Base-by-base conservation (phyloP, 2,797 vertebrate species). In the Coluber constrictor region DNA sequence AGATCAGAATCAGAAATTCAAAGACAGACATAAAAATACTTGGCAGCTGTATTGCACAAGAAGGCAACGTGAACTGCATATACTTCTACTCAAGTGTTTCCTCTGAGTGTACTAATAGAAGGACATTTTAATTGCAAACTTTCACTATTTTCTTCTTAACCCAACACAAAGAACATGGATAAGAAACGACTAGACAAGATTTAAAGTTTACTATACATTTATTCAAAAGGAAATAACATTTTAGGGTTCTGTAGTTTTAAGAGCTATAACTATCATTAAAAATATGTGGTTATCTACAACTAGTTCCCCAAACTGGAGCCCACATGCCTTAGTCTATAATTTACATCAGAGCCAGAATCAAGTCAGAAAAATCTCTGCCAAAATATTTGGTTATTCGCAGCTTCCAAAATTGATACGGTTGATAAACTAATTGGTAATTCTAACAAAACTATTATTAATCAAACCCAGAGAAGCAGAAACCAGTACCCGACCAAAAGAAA, bases 1-100 rank as follows among this genome's bases (percentile, higher is more conserved):
- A 99, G 98, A 99, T 98, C 98, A 95, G 96, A 95, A 97, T 98
- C 97, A 96, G 96, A 97, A 98, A 98, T 98, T 98, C 98, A 99
- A 98, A 98, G 98, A 98, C 98, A 96, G 97, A 98, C 98, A 98
- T 98, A 98, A 98, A 98, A 97, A 96, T 94, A 96, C 91, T 95
- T 90, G 97, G 95, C 97, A 97, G 96, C 95, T 96, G 93, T 93
- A 95, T 96, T 96, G 96, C 95, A 95, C 96, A 97, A 70, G 95
- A 93, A 91, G 60, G 92, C 94, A 95, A 94, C 90, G 95, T 94
- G 0, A 47, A 95, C 94, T 94, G 95, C 96, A 95, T 87, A 95
- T 96, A 96, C 94, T 96, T 95, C 93, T 90, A 96, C 92, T 93
- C 70, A 61, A 93, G 47, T n/a, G 4, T 61, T 94, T 79, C 29